phyloP scores from a whole-genome alignment of 2,888 invertebrate species.

The Ephialtes manifestator region DNA sequence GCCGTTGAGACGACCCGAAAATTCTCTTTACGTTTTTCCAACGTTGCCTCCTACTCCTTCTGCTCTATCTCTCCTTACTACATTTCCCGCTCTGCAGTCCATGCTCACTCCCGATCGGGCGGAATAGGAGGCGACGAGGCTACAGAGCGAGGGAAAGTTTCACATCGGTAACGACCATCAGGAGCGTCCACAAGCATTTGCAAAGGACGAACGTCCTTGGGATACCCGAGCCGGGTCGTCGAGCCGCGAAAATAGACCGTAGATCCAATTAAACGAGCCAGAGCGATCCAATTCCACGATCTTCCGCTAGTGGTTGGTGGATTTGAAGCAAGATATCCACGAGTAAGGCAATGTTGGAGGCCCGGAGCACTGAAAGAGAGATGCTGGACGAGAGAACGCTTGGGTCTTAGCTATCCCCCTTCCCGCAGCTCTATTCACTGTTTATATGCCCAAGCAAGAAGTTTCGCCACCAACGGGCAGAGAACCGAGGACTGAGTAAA shows the following conservation, averaged over 20 bases:
- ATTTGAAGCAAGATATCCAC: conserved; percentile 49
- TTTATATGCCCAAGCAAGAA: conserved; percentile 48
- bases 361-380: conserved; percentile 17
- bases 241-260: conserved; percentile 63
- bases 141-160: conserved; percentile 38
- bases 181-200: conserved; percentile 20
- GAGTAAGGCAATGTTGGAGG: background rate
- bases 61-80: conserved; percentile 11
- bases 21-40: conserved; percentile 48
- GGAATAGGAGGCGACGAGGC: conserved; percentile 26
- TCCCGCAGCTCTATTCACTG: conserved; percentile 40
- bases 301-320: conserved; percentile 27
- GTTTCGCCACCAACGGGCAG: conserved; percentile 30
- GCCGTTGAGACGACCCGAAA: conserved; percentile 51
- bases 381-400: background rate
- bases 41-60: background rate
- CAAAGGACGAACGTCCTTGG: conserved; percentile 48
- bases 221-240: conserved; percentile 16
- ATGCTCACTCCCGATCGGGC: conserved; percentile 19
- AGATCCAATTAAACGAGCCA: conserved; percentile 66
- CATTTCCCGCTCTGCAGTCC: background rate
- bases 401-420: background rate
- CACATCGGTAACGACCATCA: conserved; percentile 58
- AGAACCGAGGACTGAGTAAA: conserved; percentile 37
- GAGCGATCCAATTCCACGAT: conserved; percentile 61